Evolutionary conservation across 2,113 vertebrate species (phyloP), one percentile per base, ranked within the genome.

Genomic region (Platysternon megacephalum): DNA sequence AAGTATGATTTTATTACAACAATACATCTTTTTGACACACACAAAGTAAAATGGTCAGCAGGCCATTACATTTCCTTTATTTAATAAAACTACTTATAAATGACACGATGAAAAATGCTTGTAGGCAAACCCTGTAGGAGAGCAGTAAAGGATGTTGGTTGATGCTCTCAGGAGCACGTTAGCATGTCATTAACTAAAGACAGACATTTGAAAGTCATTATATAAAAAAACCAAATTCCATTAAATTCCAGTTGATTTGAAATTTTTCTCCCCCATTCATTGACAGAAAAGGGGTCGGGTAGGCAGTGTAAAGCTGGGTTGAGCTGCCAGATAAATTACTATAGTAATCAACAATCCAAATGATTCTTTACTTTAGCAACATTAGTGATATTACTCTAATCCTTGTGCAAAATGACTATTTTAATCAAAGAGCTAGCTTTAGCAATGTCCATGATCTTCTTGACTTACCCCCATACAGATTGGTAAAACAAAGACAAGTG

Each of bases 1-100:
- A 93, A 92, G 48, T 93, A 88, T 13, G 91, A 90, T 93, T 95
- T 96, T 96, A 97, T 96, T 96, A 92, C 56, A 84, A 1, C 88
- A 89, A 94, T 95, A 65, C 17, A 79, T 96, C 28, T 91, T 78
- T 96, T 90, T 94, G 85, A 82, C 89, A 85, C 4, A 1, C 74
- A 46, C 93, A 68, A 95, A 86, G 48, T 16, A 92, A 90, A 94
- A 81, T 0, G 29, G 72, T 90, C 86, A 93, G 48, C 42, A 87
- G 22, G 81, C 85, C 78, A 61, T 52, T 91, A 55, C 1, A 46
- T 68, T 93, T 94, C 51, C 56, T 96, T 95, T 89, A 93, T 94
- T 96, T 95, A 93, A 96, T 95, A 90, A 94, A 97, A 95, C 48
- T 82, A 29, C 5, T 79, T 76, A 74, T 92, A 91, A 93, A 89